Evolutionary conservation across 1,140 invertebrate species (phyloP).

Genomic region (Ceratina australensis): DNA sequence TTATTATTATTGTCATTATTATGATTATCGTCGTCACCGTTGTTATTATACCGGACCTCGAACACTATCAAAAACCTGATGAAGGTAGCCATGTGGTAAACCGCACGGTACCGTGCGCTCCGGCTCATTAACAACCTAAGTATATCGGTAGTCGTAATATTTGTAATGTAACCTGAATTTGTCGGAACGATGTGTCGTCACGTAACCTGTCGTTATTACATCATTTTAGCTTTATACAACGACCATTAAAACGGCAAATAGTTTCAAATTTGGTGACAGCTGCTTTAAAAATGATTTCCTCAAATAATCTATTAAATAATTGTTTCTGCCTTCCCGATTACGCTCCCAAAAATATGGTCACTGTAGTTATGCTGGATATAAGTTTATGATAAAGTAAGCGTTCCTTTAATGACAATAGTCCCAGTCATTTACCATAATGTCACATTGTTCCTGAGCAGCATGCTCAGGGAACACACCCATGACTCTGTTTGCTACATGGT

Average conservation of each 20-base stretch:
- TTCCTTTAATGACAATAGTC: slow-evolving; percentile 44
- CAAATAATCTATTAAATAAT: background rate
- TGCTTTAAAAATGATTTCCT: no score
- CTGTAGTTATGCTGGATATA: no score
- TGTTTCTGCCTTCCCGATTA: no score
- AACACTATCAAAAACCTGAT: slow-evolving; percentile 37
- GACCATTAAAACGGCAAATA: no score
- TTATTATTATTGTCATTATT: slow-evolving; percentile 3
- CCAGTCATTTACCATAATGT: slow-evolving; percentile 66
- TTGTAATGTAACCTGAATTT: slow-evolving; percentile 14
- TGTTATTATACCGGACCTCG: slow-evolving; percentile 28
- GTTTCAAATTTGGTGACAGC: no score
- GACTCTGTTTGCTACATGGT: slow-evolving; percentile 50
- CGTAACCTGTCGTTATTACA: no score
- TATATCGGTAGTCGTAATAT: slow-evolving; percentile 27
- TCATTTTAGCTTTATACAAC: background rate
- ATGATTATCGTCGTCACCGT: background rate
- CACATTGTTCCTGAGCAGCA: slow-evolving; percentile 63
- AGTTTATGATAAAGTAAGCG: background rate
- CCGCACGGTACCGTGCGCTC: slow-evolving; percentile 43
- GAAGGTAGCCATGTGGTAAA: slow-evolving; percentile 47
- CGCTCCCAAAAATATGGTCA: no score
- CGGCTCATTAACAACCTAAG: slow-evolving; percentile 40
- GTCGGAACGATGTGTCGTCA: slow-evolving; percentile 13
- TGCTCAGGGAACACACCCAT: slow-evolving; percentile 61